These are phyloP conservation scores for Phenganax marumi DNA, from an alignment of 92 coral and sea anemone genomes.

Conservation along the genomic window DNA sequence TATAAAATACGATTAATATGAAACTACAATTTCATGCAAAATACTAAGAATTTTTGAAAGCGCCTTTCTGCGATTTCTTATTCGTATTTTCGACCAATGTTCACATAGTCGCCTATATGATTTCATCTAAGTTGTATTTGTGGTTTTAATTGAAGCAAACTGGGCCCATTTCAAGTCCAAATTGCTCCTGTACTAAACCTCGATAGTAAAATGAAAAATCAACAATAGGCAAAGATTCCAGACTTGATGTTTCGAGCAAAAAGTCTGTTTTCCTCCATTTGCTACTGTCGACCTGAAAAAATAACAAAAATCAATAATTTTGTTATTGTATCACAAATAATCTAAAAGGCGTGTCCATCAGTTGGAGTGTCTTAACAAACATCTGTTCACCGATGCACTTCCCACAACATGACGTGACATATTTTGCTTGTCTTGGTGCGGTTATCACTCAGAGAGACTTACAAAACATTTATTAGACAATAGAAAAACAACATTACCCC, in stretches of 20 bases:
- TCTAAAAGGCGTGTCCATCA: not conserved
- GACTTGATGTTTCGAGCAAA: slow-evolving; percentile 57
- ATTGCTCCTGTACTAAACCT: slow-evolving; percentile 64
- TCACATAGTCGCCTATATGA: not conserved
- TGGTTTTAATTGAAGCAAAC: slow-evolving; percentile 66
- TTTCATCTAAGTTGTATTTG: not conserved
- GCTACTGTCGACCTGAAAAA: slow-evolving; percentile 66
- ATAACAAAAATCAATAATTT: not conserved
- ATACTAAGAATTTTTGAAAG: slow-evolving; percentile 23
- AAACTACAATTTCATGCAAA: slow-evolving; percentile 33
- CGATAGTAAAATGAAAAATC: slow-evolving; percentile 77
- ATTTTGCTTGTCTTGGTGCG: no score
- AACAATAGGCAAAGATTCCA: slow-evolving; percentile 67
- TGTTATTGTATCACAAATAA: not conserved
- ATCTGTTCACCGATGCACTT: not conserved
- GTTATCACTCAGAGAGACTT: no score
- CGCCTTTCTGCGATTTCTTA: slow-evolving; percentile 13
- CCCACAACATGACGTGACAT: not conserved
- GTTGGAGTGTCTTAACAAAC: not conserved
- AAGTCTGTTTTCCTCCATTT: slow-evolving; percentile 85
- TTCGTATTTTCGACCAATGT: slow-evolving; percentile 9
- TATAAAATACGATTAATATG: not conserved
- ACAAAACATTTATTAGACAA: not conserved
- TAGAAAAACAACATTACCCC: slow-evolving; percentile 55
- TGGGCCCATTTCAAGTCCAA: slow-evolving; percentile 82